Base-by-base conservation (phyloP, 2,888 invertebrate genomes). In the Apamea anceps region DNA sequence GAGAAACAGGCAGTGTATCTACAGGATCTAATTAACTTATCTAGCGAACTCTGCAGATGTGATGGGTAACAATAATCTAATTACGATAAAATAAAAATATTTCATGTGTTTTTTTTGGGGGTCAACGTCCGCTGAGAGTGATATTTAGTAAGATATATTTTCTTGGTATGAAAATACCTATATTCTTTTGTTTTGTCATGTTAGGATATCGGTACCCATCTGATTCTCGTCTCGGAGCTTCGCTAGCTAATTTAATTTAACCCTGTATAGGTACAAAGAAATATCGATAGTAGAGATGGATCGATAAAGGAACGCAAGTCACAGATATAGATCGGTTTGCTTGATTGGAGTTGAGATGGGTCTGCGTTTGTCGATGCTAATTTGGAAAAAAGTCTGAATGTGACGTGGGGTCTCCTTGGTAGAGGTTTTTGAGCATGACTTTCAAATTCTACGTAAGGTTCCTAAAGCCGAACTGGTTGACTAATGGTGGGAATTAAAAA, bases 281-380 rank as follows among this genome's bases (percentile, higher is more conserved):
- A 80, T 86, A 90, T 91, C 86, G 88, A 90, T 91, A 87, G 86
- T 89, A 88, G 37, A 54, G 90, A 89, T 89, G 84, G 81, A 87
- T 87, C 88, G 91, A 91, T 91, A 91, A 90, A 85, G 77, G 85
- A 84, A 87, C 79, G 91, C 89, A 88, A 91, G 90, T 91, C 91
- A 89, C 57, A 76, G 91, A 91, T 93, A 90, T 85, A 73, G 85
- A 92, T 92, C 91, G 70, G 66, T 73, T 18, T 60, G 72, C 74
- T 82, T 87, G 84, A 89, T 88, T 87, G 66, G 65, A 73, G 28
- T 85, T 87, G 88, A 91, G 83, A 85, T 82, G 90, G 87, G 90
- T 86, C 65, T 68, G 73, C 78, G 45, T 82, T 84, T 85, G 86
- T 86, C 85, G 83, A 81, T 80, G 75, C 77, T 86, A 71, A 87